Evolutionary conservation across 2,113 vertebrate species (phyloP), one percentile per base, ranked within the genome.

Genomic region (Craseonycteris thonglongyai): DNA sequence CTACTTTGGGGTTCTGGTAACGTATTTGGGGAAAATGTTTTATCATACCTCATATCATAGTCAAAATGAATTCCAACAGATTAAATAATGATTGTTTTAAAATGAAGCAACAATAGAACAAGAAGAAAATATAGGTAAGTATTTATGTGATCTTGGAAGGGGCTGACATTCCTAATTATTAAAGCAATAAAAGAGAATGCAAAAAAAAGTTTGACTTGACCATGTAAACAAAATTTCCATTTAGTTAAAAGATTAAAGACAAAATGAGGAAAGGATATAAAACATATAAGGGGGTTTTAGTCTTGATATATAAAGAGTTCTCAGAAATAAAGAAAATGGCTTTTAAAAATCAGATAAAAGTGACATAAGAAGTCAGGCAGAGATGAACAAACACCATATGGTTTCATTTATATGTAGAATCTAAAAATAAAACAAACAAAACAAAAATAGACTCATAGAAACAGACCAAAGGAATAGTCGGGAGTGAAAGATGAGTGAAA

Each of bases 51-150:
- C 10, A 35, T 45, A 71, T 18, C n/a, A 68, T 47, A 75, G 72
- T 91, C 28, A 72, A 95, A 79, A 89, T 35, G 75, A 80, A 84
- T 56, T 54, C 35, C 10, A 89, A 78, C 33, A 4, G 28, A 51
- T 86, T 74, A 81, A 61, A 91, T 35, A 96, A 71, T 40, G 69
- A 47, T 42, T 49, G 47, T 80, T 94, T 76, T 56, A 76, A 95
- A 79, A 79, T 58, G 26, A 94, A n/a, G 3, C 56, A 40, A 83
- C 51, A 85, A 93, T 78, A 49, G n/a, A 91, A 87, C 15, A 49
- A 72, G 56, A 84, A 88, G 2, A 47, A 76, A 93, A 85, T 38
- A 85, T 10, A 88, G 61, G 42, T 51, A 92, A 61, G 89, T 54
- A 58, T 22, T 49, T 79, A 79, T n/a, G 59, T 66, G 28, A 82